These are phyloP conservation scores for Pocota personata DNA, from an alignment of 2,888 invertebrate species.

Conservation along the genomic window DNA sequence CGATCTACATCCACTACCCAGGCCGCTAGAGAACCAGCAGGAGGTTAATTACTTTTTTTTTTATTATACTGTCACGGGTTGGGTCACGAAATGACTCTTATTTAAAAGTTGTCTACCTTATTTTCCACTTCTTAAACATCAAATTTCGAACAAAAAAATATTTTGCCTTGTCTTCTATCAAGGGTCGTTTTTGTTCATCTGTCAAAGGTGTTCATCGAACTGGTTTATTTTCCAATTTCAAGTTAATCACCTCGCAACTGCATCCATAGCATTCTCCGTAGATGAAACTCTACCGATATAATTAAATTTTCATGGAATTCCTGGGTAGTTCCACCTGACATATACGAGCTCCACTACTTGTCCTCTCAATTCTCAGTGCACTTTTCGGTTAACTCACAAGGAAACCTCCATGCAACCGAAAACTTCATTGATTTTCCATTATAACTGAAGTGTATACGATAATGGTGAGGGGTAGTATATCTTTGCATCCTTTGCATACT, in stretches of 20 bases:
- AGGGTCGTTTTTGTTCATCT: no score
- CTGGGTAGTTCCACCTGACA: background rate
- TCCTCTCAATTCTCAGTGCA: background rate
- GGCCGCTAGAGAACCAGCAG: no score
- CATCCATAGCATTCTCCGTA: background rate
- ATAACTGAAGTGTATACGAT: background rate
- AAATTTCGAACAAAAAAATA: no score
- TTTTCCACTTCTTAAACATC: no score
- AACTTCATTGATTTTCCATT: slow-evolving; percentile 35
- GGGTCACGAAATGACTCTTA: no score
- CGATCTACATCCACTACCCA: no score
- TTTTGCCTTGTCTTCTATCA: no score
- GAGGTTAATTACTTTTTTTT: no score
- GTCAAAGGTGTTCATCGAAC: no score
- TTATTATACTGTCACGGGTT: no score
- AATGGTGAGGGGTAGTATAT: background rate
- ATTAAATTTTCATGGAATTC: background rate
- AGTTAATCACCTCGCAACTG: background rate
- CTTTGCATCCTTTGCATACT: background rate
- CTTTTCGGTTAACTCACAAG: slow-evolving; percentile 10
- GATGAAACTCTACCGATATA: background rate
- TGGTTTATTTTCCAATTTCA: background rate
- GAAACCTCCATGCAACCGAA: slow-evolving; percentile 12
- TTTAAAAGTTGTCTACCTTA: no score
- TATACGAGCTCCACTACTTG: background rate